Percentiles rank a stretch among this genome's conserved stretches.
Conservation (phyloP, 2,888 invertebrate genomes). For the Lampropteryx suffumata region DNA sequence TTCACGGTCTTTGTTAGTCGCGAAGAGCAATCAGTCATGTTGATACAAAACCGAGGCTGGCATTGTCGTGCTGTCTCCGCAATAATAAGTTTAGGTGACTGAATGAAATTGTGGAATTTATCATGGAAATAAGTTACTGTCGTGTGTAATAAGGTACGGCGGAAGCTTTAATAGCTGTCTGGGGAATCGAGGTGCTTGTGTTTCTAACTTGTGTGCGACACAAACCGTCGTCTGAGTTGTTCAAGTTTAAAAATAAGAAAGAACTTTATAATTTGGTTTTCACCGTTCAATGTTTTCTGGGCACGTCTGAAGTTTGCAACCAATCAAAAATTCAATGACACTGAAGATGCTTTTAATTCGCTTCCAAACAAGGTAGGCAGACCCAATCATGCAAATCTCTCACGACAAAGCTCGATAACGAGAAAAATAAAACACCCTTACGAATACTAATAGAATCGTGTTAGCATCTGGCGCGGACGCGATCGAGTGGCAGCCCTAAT, state of each 20-base stretch:
- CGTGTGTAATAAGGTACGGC: conserved; percentile 51
- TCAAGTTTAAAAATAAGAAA: conserved; percentile 8
- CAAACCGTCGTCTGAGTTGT: conserved; percentile 20
- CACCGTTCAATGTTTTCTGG: background rate
- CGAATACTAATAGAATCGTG: conserved; percentile 52
- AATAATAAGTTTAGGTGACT: conserved; percentile 60
- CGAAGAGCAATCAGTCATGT: conserved; percentile 76
- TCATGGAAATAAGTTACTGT: conserved; percentile 61
- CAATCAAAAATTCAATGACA: conserved; percentile 17
- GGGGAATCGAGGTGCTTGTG: conserved; percentile 41
- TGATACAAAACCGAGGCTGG: conserved; percentile 66
- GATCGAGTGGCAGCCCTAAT: conserved; percentile 68
- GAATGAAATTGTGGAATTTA: conserved; percentile 60
- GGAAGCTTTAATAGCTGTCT: conserved; percentile 54
- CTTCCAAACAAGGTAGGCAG: conserved; percentile 19
- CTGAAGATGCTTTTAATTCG: conserved; percentile 15
- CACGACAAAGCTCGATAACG: conserved; percentile 30
- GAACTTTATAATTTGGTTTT: too few species aligned
- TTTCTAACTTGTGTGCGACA: conserved; percentile 27
- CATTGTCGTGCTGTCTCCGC: conserved; percentile 62
- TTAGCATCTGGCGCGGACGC: conserved; percentile 70
- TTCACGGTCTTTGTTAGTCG: conserved; percentile 65
- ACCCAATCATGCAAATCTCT: conserved; percentile 31
- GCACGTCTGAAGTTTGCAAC: background rate
- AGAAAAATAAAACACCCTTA: conserved; percentile 35